Evolutionary conservation across 2,797 vertebrate species (phyloP).

Genomic region (Euphonia xanthogaster): DNA sequence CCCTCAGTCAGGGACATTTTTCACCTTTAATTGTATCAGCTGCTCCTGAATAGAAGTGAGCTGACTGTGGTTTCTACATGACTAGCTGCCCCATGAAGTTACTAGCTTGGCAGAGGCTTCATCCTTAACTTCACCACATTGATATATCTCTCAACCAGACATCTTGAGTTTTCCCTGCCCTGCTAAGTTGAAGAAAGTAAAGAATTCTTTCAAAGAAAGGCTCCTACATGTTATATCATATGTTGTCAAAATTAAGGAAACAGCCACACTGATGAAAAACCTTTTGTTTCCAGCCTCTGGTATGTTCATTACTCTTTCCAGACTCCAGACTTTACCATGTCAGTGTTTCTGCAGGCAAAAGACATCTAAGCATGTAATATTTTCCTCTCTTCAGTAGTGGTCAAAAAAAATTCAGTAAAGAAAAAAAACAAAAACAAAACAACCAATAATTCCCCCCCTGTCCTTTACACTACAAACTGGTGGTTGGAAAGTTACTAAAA

Average conservation of each 20-base stretch:
- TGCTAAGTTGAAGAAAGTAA: neutral
- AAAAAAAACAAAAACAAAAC: neutral
- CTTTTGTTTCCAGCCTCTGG: neutral
- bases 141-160: neutral
- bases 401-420: neutral
- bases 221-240: neutral
- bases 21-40: neutral
- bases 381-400: neutral
- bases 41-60: neutral
- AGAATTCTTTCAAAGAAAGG: neutral
- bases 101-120: neutral
- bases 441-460: accelerated
- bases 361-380: neutral
- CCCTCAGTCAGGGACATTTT: neutral
- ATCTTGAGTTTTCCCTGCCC: neutral
- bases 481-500: neutral
- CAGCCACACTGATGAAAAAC: neutral
- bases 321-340: neutral
- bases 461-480: neutral
- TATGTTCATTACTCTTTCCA: neutral
- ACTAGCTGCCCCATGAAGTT: neutral
- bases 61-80: neutral
- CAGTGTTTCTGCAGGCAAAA: neutral
- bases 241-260: neutral
- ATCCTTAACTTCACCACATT: neutral